Conservation (phyloP, 2,113 vertebrate genomes). For the Carollia perspicillata region DNA sequence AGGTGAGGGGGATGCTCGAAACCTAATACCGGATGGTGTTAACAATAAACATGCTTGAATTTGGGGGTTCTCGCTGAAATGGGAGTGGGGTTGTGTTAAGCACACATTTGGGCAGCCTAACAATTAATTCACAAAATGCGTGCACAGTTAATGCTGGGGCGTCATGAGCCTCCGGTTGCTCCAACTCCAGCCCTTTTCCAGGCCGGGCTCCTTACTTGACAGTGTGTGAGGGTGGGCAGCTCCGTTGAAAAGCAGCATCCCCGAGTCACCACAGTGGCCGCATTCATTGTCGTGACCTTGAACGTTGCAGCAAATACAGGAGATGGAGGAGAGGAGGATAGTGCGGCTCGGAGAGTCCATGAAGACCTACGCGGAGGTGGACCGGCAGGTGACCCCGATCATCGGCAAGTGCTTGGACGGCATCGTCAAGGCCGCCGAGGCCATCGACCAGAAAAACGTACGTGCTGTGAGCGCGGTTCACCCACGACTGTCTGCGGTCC, state of each 20-base stretch:
- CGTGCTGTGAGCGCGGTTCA: constrained; percentile 61
- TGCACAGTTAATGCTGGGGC: too few relatives aligned
- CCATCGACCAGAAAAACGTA: constrained; percentile 90
- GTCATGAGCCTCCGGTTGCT: accelerated
- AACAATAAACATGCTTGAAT: background rate
- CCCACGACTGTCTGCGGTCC: too few relatives aligned
- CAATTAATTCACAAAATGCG: too few relatives aligned
- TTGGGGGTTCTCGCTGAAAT: background rate
- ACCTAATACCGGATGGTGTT: background rate
- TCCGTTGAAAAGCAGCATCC: background rate
- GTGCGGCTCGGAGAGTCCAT: constrained; percentile 91
- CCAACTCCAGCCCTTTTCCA: accelerated
- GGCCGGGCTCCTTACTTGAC: background rate
- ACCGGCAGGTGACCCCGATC: constrained; percentile 95
- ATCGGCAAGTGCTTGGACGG: constrained; percentile 96
- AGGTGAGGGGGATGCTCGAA: background rate
- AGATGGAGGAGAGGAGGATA: constrained; percentile 95
- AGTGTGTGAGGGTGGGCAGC: accelerated
- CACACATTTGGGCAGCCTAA: background rate
- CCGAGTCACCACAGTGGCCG: background rate
- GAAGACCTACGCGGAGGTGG: constrained; percentile 93
- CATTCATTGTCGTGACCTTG: background rate
- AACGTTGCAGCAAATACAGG: constrained; percentile 92
- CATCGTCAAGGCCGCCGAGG: constrained; percentile 92
- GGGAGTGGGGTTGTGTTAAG: background rate